Percentiles rank a stretch among this genome's conserved stretches.
Conservation (phyloP, 2,113 vertebrate genomes). For the Tiliqua scincoides region DNA sequence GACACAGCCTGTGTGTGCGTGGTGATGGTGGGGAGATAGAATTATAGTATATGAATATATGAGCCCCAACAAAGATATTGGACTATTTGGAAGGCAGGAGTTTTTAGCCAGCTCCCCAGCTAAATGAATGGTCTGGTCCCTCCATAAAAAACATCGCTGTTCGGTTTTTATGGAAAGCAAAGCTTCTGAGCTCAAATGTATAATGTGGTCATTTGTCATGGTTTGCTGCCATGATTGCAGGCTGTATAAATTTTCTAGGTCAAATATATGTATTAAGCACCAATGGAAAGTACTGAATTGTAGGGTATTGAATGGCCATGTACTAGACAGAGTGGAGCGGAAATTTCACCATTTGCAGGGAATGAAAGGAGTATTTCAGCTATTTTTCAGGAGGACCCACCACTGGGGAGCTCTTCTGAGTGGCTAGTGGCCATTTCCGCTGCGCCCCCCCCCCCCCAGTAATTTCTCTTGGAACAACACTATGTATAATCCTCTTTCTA, state of each 20-base stretch:
- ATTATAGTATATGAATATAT: conserved; percentile 66
- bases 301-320: background rate
- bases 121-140: conserved; percentile 55
- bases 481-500: background rate
- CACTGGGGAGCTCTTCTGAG: too few species aligned
- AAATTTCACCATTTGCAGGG: too few species aligned
- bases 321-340: background rate
- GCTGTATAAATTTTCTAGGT: background rate
- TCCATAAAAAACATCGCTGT: conserved; percentile 46
- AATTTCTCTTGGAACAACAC: too few species aligned
- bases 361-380: too few species aligned
- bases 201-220: conserved; percentile 24
- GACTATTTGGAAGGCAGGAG: conserved; percentile 47
- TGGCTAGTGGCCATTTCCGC: too few species aligned
- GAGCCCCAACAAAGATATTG: conserved; percentile 47
- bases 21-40: conserved; percentile 1
- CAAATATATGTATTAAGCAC: background rate
- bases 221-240: conserved; percentile 43
- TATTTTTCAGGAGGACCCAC: too few species aligned
- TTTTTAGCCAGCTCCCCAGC: conserved; percentile 28
- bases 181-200: conserved; percentile 32
- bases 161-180: conserved; percentile 60
- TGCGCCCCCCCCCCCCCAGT: too few species aligned
- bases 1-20: conserved; percentile 46
- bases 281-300: background rate